These are phyloP conservation scores for Azemiops feae DNA, from an alignment of 2,113 vertebrate species.

Conservation along the genomic window DNA sequence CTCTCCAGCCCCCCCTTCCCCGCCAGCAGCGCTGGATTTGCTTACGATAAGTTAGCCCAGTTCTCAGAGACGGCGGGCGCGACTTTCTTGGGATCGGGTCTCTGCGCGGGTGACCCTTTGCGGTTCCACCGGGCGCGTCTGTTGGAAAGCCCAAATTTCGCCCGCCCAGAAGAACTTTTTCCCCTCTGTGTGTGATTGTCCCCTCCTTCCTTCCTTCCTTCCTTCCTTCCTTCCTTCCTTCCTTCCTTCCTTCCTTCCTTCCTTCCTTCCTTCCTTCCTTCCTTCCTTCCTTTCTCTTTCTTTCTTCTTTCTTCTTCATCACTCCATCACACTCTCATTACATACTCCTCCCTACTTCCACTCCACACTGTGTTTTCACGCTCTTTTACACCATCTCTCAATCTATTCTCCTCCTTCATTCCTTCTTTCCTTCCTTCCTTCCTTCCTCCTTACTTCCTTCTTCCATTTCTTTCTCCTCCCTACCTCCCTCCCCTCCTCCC, in stretches of 20 bases:
- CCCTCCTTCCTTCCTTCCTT: background rate
- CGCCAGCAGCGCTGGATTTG: too few species aligned
- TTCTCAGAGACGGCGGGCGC: background rate
- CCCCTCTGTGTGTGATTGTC: background rate
- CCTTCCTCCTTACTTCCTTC: background rate
- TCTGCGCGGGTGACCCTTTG: background rate
- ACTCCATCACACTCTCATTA: too few species aligned
- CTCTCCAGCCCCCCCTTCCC: background rate
- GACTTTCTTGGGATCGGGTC: background rate
- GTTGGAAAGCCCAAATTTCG: background rate
- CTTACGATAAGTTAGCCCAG: background rate
- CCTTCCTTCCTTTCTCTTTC: background rate
- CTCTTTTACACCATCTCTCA: background rate
- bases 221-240: too few species aligned
- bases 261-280: background rate
- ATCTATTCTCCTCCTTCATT: background rate
- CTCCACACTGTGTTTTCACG: background rate
- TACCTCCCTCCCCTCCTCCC: too few species aligned
- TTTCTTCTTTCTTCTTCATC: background rate
- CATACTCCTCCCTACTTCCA: accelerated
- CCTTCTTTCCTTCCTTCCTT: background rate
- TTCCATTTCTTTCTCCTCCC: too few species aligned
- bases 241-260: background rate
- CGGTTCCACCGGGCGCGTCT: background rate
- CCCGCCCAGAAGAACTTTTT: background rate